Evolutionary conservation across 2,113 vertebrate genomes (phyloP), one percentile per base, ranked within the genome.

Genomic region (Microtus richardsoni): DNA sequence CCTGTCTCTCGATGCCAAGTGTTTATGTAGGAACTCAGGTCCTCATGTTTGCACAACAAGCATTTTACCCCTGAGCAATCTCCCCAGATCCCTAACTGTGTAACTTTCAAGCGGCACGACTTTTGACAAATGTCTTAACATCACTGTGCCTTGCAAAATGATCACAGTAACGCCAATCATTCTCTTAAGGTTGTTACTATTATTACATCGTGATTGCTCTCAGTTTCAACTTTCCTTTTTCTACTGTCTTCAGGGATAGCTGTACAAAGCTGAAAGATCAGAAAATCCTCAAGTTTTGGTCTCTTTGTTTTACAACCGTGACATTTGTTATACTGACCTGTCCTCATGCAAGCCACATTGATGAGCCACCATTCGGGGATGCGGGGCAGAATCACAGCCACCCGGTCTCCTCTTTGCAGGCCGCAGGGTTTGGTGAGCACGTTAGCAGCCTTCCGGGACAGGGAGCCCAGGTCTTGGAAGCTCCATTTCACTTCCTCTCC

Each of bases 331-430:
- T 91, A 95, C 96, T 74, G 52, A 99, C 99, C 99, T 98, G 99
- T 98, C 97, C 98, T 88, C 58, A 99, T 98, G 92, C 98, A 99
- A 33, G 99, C 99, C 70, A 99, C 97, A 0, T 98, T 98, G n/a
- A 99, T 80, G 85, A 99, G 98, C 99, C 99, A 99, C 99, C 99
- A 99, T 89, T 99, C 99, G 1, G 99, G 98, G n/a, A 99, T 86
- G 83, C 93, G 91, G 68, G 98, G 99, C 22, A 99, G 98, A 68
- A 99, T 98, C 66, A 99, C 98, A 0, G 98, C 97, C 80, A 98
- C 96, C 12, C 98, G 19, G 91, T 99, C 99, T 96, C 98, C 98
- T 97, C 95, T 98, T 94, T 95, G 97, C 41, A 99, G 97, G 58
- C 92, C 58, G 21, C 98, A 99, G 39, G 98, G 92, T 41, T 98